Evolutionary conservation across 2,797 vertebrate species (phyloP).

Genomic region (Macropus fuliginosus): DNA sequence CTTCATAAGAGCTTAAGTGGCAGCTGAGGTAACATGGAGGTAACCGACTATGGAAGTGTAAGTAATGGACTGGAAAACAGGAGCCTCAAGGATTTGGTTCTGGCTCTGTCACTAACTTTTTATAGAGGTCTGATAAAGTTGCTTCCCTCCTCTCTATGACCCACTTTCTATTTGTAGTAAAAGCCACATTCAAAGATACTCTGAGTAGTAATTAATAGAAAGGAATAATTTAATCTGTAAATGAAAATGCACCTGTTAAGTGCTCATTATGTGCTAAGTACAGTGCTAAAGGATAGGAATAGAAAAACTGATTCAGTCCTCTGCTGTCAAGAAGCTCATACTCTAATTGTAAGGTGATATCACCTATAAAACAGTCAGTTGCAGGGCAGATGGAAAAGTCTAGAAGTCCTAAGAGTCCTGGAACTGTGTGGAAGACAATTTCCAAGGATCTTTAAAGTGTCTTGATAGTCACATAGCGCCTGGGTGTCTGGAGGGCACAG

Average conservation of each 20-base stretch:
- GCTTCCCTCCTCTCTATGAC: neutral
- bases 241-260: neutral
- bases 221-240: neutral
- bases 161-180: neutral
- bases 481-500: neutral
- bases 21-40: neutral
- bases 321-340: neutral
- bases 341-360: neutral
- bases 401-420: neutral
- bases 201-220: neutral
- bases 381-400: neutral
- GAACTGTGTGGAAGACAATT: neutral
- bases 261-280: neutral
- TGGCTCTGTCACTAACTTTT: slow-evolving; percentile 29
- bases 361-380: neutral
- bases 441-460: neutral
- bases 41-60: neutral
- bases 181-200: neutral
- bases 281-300: neutral
- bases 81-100: neutral
- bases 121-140: slow-evolving; percentile 9
- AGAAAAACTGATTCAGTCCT: neutral
- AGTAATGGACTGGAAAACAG: slow-evolving; percentile 31
- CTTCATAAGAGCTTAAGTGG: neutral
- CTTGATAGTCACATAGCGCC: no score